Percentiles rank a stretch among this genome's conserved stretches.
phyloP scores from a whole-genome alignment of 2,888 invertebrate species.

The Chrysolina oricalcia region DNA sequence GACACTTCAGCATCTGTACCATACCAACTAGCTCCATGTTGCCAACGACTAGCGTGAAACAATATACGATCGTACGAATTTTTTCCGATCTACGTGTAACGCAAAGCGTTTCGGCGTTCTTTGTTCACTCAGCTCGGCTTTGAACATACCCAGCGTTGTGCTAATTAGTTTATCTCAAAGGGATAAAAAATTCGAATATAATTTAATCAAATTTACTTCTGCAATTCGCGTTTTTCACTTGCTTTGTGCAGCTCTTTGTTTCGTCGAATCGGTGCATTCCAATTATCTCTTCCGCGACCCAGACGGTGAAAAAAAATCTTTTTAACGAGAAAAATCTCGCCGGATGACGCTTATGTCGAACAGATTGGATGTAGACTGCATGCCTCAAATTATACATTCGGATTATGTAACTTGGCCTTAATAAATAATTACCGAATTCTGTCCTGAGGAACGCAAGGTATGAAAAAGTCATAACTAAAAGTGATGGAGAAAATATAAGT shows the following conservation, averaged over 20 bases:
- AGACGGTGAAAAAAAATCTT: neutral
- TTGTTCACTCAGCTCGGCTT: conserved; percentile 1
- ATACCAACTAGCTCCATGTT: too few relatives aligned
- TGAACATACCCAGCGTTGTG: neutral
- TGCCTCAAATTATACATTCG: too few relatives aligned
- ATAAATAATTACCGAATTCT: too few relatives aligned
- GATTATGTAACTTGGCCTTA: too few relatives aligned
- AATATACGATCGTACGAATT: neutral
- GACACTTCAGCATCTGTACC: too few relatives aligned
- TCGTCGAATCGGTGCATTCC: conserved; percentile 12
- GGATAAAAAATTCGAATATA: conserved; percentile 33
- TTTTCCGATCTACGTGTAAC: conserved; percentile 5
- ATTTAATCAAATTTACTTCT: conserved; percentile 33
- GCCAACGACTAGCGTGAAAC: neutral
- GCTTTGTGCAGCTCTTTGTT: conserved; percentile 23
- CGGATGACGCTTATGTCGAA: neutral
- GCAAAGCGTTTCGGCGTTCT: neutral
- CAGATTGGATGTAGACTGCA: too few relatives aligned
- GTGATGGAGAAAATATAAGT: too few relatives aligned
- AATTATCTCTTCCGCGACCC: conserved; percentile 6
- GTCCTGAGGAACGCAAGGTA: too few relatives aligned
- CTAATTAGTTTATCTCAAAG: conserved; percentile 31
- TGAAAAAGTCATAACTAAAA: too few relatives aligned
- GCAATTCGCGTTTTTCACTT: conserved; percentile 30
- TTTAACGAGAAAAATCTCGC: neutral